Evolutionary conservation across 2,888 invertebrate genomes (phyloP).

Genomic region (Ophion slaviceki): DNA sequence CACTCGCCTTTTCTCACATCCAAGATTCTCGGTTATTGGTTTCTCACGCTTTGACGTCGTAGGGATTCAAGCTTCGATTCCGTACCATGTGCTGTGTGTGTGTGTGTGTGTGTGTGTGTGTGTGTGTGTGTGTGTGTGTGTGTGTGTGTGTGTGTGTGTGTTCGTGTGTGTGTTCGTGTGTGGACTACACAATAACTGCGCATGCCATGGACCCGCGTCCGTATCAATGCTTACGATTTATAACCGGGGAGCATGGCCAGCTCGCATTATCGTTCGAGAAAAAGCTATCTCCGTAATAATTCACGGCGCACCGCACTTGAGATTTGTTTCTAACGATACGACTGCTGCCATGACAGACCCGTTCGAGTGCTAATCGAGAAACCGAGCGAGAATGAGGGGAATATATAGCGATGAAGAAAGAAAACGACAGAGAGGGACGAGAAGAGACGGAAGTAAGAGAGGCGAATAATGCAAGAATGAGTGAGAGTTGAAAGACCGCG

Average conservation of each 20-base stretch:
- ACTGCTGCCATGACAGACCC: constrained; percentile 75
- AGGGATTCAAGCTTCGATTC: background rate
- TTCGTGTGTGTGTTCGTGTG: no score
- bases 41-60: no score
- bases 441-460: background rate
- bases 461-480: constrained; percentile 20
- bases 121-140: no score
- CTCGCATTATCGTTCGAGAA: constrained; percentile 47
- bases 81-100: no score
- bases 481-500: constrained; percentile 31
- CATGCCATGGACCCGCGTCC: background rate
- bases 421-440: constrained; percentile 2
- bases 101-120: no score
- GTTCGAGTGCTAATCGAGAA: constrained; percentile 79
- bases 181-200: no score
- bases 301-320: constrained; percentile 69
- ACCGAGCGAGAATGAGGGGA: constrained; percentile 29
- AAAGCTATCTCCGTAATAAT: constrained; percentile 68
- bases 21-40: no score
- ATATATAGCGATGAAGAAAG: constrained; percentile 11
- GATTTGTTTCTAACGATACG: constrained; percentile 74
- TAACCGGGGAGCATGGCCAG: background rate
- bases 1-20: no score
- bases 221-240: constrained; percentile 1
- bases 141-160: no score